These are phyloP conservation scores for Pangasius macronema DNA, from an alignment of 2,797 vertebrate species.

Conservation along the genomic window DNA sequence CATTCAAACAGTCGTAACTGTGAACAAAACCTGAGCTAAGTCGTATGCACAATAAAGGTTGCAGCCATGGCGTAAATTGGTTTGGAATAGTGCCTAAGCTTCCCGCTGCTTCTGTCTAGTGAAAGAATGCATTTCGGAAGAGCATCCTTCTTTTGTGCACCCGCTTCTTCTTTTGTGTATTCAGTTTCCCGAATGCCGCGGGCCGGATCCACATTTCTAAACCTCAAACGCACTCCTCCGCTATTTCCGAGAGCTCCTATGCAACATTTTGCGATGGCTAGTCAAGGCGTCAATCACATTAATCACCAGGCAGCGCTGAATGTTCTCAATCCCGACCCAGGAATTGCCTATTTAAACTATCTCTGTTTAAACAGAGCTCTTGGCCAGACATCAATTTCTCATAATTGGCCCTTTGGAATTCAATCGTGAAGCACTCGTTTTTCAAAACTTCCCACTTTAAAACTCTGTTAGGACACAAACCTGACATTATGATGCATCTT, in stretches of 20 bases:
- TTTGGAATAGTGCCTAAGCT: constrained; percentile 30
- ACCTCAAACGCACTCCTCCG: not conserved
- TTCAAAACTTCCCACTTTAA: constrained; percentile 27
- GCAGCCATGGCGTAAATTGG: constrained; percentile 37
- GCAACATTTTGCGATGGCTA: not conserved
- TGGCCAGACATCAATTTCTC: constrained; percentile 24
- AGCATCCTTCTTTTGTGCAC: not conserved
- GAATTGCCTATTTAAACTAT: not conserved
- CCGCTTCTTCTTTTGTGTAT: not conserved
- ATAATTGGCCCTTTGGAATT: constrained; percentile 16
- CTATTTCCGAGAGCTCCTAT: not conserved
- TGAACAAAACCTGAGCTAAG: constrained; percentile 25
- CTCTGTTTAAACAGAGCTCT: not conserved
- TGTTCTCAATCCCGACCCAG: not conserved
- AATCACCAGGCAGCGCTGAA: not conserved
- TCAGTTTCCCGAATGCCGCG: not conserved
- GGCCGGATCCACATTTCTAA: not conserved
- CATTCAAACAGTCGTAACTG: constrained; percentile 21
- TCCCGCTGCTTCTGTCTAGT: constrained; percentile 22
- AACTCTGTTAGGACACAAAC: constrained; percentile 14
- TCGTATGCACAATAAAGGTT: constrained; percentile 23
- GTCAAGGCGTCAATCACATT: not conserved
- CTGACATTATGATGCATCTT: constrained; percentile 13
- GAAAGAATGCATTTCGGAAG: constrained; percentile 22
- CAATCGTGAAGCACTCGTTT: constrained; percentile 4